A percentile compares a stretch with the other conserved stretches of the same genome.
These are phyloP conservation scores for Haplochromis burtoni DNA, from an alignment of 2,113 vertebrate genomes.

Conservation along the genomic window DNA sequence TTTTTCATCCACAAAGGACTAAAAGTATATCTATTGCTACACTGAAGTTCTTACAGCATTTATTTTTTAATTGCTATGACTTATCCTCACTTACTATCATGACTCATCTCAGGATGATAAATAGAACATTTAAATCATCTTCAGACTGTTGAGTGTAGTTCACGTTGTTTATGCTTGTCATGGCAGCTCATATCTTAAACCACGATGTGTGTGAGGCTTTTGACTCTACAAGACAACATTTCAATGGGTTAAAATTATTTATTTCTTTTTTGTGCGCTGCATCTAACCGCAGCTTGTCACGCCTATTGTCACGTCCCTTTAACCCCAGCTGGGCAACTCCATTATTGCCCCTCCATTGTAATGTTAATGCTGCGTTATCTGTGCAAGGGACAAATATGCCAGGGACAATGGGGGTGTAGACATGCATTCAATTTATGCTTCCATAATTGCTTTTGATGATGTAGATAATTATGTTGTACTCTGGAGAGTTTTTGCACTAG, in stretches of 20 bases:
- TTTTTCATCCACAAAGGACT: background rate
- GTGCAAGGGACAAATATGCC: conserved; percentile 60
- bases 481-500: conserved; percentile 16
- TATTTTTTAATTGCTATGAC: background rate
- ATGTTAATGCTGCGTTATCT: conserved; percentile 70
- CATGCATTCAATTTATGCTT: conserved; percentile 65
- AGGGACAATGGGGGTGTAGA: conserved; percentile 61
- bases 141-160: background rate
- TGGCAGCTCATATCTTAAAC: background rate
- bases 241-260: conserved; percentile 11
- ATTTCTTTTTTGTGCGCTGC: background rate
- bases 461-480: conserved; percentile 67
- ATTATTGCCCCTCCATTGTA: conserved; percentile 65
- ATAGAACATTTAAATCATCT: background rate
- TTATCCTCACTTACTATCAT: background rate
- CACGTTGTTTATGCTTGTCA: background rate
- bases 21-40: background rate
- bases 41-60: background rate
- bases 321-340: conserved; percentile 59
- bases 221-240: conserved; percentile 33
- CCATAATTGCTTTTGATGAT: conserved; percentile 69
- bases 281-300: conserved; percentile 48
- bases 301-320: conserved; percentile 56
- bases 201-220: conserved; percentile 3
- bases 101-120: background rate